A percentile compares a stretch with the other conserved stretches of the same genome.
Evolutionary conservation across 2,113 vertebrate genomes (phyloP).

Genomic region (Meriones unguiculatus): DNA sequence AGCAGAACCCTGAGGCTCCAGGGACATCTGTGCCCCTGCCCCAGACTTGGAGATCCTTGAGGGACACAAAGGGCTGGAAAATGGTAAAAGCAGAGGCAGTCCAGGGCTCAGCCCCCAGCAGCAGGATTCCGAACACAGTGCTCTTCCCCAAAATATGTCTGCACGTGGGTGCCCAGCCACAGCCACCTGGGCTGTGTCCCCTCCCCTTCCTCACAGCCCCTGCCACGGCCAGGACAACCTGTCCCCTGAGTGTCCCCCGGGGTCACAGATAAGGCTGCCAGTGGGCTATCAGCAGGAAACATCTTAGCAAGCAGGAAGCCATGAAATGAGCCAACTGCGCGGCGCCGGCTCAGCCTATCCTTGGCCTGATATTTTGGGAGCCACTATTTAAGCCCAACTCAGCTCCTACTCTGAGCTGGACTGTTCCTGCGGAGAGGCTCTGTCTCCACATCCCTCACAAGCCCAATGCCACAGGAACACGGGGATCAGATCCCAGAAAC

Average conservation of each 20-base stretch:
- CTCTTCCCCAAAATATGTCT: neutral
- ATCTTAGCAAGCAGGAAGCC: conserved; percentile 95
- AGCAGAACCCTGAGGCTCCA: neutral
- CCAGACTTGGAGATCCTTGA: neutral
- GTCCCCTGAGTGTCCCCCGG: conserved; percentile 66
- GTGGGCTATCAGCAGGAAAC: conserved; percentile 97
- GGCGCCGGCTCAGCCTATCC: conserved; percentile 90
- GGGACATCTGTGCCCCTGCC: neutral
- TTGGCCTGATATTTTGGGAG: conserved; percentile 94
- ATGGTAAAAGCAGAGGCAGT: neutral
- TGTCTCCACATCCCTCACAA: neutral
- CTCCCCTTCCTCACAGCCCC: neutral
- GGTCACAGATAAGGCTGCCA: conserved; percentile 90
- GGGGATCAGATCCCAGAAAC: rapidly evolving
- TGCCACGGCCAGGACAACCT: conserved; percentile 52
- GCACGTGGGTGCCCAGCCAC: neutral
- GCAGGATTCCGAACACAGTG: neutral
- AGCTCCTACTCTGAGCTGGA: neutral
- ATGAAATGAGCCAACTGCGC: conserved; percentile 91
- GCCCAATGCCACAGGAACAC: neutral
- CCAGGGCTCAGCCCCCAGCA: too few relatives aligned
- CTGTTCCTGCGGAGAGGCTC: neutral
- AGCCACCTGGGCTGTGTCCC: neutral
- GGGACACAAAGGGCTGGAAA: neutral
- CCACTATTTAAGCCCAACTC: conserved; percentile 91